Base-by-base conservation (phyloP, 1,140 invertebrate genomes). In the Drosophila navojoa region DNA sequence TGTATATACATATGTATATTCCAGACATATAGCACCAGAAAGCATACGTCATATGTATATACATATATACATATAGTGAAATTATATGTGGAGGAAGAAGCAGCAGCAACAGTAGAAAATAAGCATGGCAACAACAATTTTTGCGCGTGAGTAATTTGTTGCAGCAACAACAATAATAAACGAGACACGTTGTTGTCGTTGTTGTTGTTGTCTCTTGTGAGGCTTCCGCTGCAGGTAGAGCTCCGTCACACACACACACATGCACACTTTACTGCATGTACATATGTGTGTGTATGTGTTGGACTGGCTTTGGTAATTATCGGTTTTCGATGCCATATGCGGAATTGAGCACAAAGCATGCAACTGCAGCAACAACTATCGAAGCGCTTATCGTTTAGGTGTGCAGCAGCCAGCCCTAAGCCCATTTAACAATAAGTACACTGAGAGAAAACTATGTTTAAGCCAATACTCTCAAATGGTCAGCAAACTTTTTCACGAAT, bases 81-180 rank as follows among this genome's bases (percentile, higher is more conserved):
- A 87, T 89, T 79, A 76, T 82, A 69, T 87, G 69, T 68, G 60
- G 67, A 82, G 7, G n/a, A 44, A 16, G 42, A n/a, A 44, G 42
- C n/a, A 15, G 16, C 15, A 45, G 11, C 22, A 45, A 5, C 22
- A 25, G 79, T 87, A 79, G 19, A 22, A 50, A 50, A 82, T 82
- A 79, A 74, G 82, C 79, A 62, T 58, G 60, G 49, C 61, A 71
- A 67, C 66, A 71, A 67, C 60, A 66, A 71, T 84, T 89, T 87
- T 87, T 87, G 79, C 84, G 84, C 84, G 84, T 87, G 84, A 87
- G 84, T 87, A 87, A 87, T 89, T 89, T 87, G 82, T 82, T 87
- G 76, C 68, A 63, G 59, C 45, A 58, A 32, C 58, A 63, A 42
- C 42, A 50, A 22, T 55, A 60, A 35, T 22, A 35, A 32, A n/a